Evolutionary conservation across 2,888 invertebrate species (phyloP).

Genomic region (Leptopilina myrica): DNA sequence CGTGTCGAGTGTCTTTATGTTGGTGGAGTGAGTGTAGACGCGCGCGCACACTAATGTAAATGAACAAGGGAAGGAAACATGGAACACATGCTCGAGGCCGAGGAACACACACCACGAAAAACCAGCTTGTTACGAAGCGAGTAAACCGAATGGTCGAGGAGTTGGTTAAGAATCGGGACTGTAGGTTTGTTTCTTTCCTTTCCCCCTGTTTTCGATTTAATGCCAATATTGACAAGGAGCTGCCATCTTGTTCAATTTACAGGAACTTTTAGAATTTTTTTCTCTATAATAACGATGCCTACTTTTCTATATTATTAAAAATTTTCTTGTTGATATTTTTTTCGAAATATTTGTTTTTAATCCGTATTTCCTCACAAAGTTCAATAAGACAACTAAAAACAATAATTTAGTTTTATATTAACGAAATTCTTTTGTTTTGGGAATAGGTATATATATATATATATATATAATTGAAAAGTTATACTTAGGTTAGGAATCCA

Average conservation of each 20-base stretch:
- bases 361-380: neutral
- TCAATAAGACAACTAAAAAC: neutral
- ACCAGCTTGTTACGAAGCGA: conserved; percentile 21
- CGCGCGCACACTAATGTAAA: conserved; percentile 7
- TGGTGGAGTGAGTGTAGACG: neutral
- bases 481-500: neutral
- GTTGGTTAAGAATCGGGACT: neutral
- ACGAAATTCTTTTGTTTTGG: neutral
- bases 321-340: neutral
- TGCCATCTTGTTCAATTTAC: neutral
- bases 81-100: conserved; percentile 21
- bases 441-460: neutral
- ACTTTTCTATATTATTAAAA: neutral
- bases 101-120: conserved; percentile 11
- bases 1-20: neutral
- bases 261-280: neutral
- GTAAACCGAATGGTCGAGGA: conserved; percentile 23
- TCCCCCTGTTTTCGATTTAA: conserved; percentile 20
- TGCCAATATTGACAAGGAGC: neutral
- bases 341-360: neutral
- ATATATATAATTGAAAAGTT: neutral
- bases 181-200: conserved; percentile 11
- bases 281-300: neutral
- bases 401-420: conserved; percentile 1
- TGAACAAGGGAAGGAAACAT: conserved; percentile 13